Base-by-base conservation (phyloP, 1,140 invertebrate species). In the Protaetia brevitarsis region DNA sequence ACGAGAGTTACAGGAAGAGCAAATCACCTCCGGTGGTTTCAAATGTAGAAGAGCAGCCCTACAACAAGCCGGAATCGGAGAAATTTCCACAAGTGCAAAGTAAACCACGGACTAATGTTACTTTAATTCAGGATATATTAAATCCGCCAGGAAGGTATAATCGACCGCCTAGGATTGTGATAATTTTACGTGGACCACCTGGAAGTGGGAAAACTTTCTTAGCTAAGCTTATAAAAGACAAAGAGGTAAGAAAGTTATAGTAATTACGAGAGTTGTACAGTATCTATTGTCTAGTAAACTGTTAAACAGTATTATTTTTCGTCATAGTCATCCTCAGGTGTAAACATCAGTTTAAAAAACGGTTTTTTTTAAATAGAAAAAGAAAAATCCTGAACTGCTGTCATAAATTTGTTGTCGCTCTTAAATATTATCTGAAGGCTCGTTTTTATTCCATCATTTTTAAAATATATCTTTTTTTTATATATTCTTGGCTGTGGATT, bases 201-300 rank as follows among this genome's bases (percentile, higher is more conserved):
- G 94, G 95, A 1, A 92, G 92, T 79, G 94, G 94, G 45, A 96
- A 96, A 82, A 92, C 91, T 27, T 90, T 89, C 80, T 83, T 94
- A 71, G 91, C 92, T 2, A 94, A 93, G 82, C 79, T 94, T 28
- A 91, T 96, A 41, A 92, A 94, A 72, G 86, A 93, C 86, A 83
- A 80, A 77, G 82, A 84, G 78, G 79, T 83, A 72, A 67, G 60
- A 41, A 21, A 19, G 10, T 51, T 19, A 6, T 51, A 34, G 7
- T 34, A n/a, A n/a, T n/a, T n/a, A n/a, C n/a, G n/a, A n/a, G n/a
- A n/a, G n/a, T n/a, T n/a, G n/a, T n/a, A n/a, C n/a, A n/a, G n/a
- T n/a, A n/a, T n/a, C n/a, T n/a, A n/a, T n/a, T n/a, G n/a, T n/a
- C n/a, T n/a, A n/a, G n/a, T n/a, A n/a, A n/a, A n/a, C n/a, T n/a